Evolutionary conservation across 2,888 invertebrate species (phyloP), one percentile per base, ranked within the genome.

Genomic region (Eupithecia exiguata): DNA sequence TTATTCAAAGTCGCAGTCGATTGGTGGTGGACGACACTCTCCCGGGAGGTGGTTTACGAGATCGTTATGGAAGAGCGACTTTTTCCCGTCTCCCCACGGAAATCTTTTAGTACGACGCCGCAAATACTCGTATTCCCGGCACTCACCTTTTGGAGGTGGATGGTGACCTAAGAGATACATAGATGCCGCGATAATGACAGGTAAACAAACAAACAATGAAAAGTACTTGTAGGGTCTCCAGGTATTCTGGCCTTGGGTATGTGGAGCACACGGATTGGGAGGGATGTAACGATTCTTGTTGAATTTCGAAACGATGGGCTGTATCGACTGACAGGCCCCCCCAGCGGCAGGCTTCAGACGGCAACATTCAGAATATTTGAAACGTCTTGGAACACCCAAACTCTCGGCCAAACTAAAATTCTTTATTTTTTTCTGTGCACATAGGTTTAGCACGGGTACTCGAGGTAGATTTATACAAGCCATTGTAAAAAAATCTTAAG

Each of bases 151-250:
- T 1, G 16, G 61, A 14, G 0, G 1, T 61, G 21, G 4, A 10
- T 10, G 0, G 10, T 3, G n/a, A 10, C 3, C 9, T 10, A n/a
- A 21, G 0, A 2, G 0, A 53, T 21, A 10, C 0, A 10, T 21
- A n/a, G 53, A 53, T 10, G 3, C 10, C 10, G 21, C 10, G 6
- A 14, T 2, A 18, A 61, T 61, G 16, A 61, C 6, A 30, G 61
- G 61, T 16, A 61, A 30, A 61, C 30, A 6, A n/a, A 61, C 16
- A 2, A 61, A 61, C 16, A 61, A 21, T 7, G 61, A 16, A 30
- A 61, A 30, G 30, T 30, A 61, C 7, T 61, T 61, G 61, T 61
- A 61, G 30, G 61, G 2, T 30, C 30, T 61, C 30, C 30, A 61
- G 61, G 30, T 30, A 61, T 61, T 30, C 14, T 30, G 30, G 10